Base-by-base conservation (phyloP, 2,888 invertebrate species). In the Tenthredo distinguenda region DNA sequence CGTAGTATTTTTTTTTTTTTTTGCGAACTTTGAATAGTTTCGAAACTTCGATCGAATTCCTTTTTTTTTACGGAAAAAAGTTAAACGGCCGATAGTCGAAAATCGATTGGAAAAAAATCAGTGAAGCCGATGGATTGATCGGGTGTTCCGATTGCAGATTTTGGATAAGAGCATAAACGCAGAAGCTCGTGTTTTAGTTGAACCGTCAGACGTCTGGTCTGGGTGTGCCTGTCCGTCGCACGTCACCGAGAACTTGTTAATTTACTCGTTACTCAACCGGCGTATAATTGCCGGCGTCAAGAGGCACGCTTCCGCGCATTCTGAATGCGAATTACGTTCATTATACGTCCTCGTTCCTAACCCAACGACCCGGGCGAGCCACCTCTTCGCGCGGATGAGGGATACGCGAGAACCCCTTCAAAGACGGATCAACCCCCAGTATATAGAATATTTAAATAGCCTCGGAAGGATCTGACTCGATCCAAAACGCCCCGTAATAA, bases 251-350 rank as follows among this genome's bases (percentile, higher is more conserved):
- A 72, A 84, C 74, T 84, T 62, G 84, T 84, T 84, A 84, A 84
- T 84, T 77, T 84, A 84, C 62, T 58, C 84, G 84, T 84, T 84
- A 84, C 76, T 74, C 58, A 84, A 76, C 84, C 58, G 84, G 84
- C 84, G 76, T 26, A 62, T 84, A 84, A 84, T 76, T 72, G 77
- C 55, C 58, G 77, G 43, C 76, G 76, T 84, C 84, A 55, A 77
- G 77, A 77, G 77, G 77, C 77, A 77, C 77, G 77, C 77, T 77
- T 31, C 55, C 77, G 50, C 77, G 77, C 77, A 77, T 77, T 77
- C 77, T 77, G 77, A 77, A 77, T 77, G 55, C 47, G 77, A 77
- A 77, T 77, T 77, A 77, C 74, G 74, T 74, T 74, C 74, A 74
- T 74, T 74, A 74, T 74, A 40, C 74, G 34, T 68, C 68, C 68